Evolutionary conservation across 2,888 invertebrate genomes (phyloP), one percentile per base, ranked within the genome.

Genomic region (Dascillus cervinus): DNA sequence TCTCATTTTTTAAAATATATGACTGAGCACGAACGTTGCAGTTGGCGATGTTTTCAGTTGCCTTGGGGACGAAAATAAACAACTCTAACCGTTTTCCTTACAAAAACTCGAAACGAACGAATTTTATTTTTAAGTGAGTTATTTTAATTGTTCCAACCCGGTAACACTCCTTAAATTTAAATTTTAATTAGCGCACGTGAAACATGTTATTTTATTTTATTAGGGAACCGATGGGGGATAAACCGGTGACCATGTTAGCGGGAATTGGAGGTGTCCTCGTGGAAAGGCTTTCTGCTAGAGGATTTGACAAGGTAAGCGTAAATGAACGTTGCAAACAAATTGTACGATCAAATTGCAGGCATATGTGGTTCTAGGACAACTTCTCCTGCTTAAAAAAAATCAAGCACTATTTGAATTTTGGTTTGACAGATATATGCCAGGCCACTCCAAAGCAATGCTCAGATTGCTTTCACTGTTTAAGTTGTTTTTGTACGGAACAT

Each of bases 401-500:
- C 79, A 86, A 55, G 96, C 96, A 55, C 65, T 97, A 26, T 99
- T 98, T 65, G 82, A 84, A 60, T 94, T 95, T 52, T 98, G 97
- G 98, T 80, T n/a, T 98, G 78, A 95, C 95, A 58, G 95, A 96
- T 44, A 79, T 81, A 0, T 87, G 87, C 58, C 79, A 82, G 46
- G 92, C 96, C 1, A 95, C 92, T 58, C 73, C 82, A 0, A 94
- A 97, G 65, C 96, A 98, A 64, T 86, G 90, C 0, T 74, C 77
- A 11, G 95, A 95, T 65, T 97, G 96, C 61, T 94, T 82, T 66
- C 85, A 88, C 55, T 98, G 97, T 64, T 72, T 98, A 26, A 84
- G 82, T 49, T 95, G 97, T 64, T 98, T 97, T 97, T 95, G 95
- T 66, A 90, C 94, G 64, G 89, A 95, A 60, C 96, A 95, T 69